Percentiles rank a stretch among this genome's conserved stretches.
These are phyloP conservation scores for Reticulitermes speratus DNA, from an alignment of 1,140 invertebrate genomes.

Conservation along the genomic window DNA sequence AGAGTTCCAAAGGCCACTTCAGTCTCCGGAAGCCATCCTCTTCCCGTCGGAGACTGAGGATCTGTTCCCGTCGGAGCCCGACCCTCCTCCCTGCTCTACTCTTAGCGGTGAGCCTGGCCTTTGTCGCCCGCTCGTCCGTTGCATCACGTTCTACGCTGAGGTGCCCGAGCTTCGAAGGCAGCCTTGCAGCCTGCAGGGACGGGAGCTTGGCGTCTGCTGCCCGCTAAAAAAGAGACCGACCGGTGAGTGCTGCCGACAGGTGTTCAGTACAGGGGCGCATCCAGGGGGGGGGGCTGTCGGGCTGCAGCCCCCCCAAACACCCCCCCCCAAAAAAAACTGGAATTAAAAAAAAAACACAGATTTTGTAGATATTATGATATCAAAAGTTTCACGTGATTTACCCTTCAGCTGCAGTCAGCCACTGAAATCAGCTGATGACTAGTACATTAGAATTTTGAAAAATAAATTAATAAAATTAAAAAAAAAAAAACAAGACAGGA, in stretches of 20 bases:
- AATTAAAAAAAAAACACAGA: too few relatives aligned
- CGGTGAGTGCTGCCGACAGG: background rate
- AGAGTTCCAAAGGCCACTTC: background rate
- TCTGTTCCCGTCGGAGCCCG: background rate
- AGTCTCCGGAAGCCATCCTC: background rate
- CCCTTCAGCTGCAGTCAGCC: too few relatives aligned
- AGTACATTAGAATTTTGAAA: too few relatives aligned
- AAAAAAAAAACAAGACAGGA: too few relatives aligned
- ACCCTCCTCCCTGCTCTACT: conserved; percentile 36
- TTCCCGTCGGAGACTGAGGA: conserved; percentile 1
- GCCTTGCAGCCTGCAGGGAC: conserved; percentile 45
- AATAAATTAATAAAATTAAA: too few relatives aligned
- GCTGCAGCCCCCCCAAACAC: too few relatives aligned
- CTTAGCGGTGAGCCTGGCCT: conserved; percentile 41
- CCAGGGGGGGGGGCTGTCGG: too few relatives aligned
- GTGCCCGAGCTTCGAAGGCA: conserved; percentile 47
- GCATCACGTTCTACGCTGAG: conserved; percentile 51
- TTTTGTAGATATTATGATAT: too few relatives aligned
- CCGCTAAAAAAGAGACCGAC: conserved; percentile 37
- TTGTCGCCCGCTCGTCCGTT: conserved; percentile 48
- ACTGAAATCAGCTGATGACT: too few relatives aligned
- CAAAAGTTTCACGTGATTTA: too few relatives aligned
- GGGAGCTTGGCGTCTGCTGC: conserved; percentile 50
- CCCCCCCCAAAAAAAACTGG: too few relatives aligned
- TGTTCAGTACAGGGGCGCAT: too few relatives aligned